phyloP scores from a whole-genome alignment of 2,113 vertebrate genomes.

The Daubentonia madagascariensis region DNA sequence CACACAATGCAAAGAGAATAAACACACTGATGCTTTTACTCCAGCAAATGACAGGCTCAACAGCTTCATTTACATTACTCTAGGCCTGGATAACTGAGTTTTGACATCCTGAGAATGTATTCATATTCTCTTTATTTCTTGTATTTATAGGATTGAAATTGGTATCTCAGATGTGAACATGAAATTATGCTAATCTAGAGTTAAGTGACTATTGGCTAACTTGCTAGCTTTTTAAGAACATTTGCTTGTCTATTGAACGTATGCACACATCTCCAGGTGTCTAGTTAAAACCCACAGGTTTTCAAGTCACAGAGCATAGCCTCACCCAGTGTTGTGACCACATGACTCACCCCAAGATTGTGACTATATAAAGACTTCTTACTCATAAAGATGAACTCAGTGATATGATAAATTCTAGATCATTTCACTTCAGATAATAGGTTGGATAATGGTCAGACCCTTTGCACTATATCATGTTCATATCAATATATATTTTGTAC shows the following conservation, averaged over 20 bases:
- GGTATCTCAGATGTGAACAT: background rate
- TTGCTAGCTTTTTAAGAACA: slow-evolving; percentile 2
- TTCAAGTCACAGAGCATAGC: background rate
- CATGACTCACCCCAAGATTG: background rate
- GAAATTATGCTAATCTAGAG: slow-evolving; percentile 23
- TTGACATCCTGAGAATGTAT: slow-evolving; percentile 3
- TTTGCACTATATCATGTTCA: background rate
- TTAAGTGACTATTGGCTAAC: slow-evolving; percentile 30
- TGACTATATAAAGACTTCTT: background rate
- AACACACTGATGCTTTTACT: slow-evolving; percentile 29
- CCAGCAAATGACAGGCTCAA: slow-evolving; percentile 11
- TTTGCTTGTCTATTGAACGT: background rate
- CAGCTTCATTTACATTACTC: slow-evolving; percentile 61
- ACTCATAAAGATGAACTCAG: background rate
- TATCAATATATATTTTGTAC: background rate
- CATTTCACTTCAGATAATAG: background rate
- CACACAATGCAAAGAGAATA: slow-evolving; percentile 20
- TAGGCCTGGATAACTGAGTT: slow-evolving; percentile 8
- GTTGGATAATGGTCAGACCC: background rate
- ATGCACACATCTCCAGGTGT: background rate
- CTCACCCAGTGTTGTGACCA: background rate
- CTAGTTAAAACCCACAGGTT: background rate
- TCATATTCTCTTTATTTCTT: slow-evolving; percentile 15
- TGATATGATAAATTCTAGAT: background rate
- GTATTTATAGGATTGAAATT: slow-evolving; percentile 29